phyloP scores from a whole-genome alignment of 2,888 invertebrate genomes.

The Ectobius pallidus region DNA sequence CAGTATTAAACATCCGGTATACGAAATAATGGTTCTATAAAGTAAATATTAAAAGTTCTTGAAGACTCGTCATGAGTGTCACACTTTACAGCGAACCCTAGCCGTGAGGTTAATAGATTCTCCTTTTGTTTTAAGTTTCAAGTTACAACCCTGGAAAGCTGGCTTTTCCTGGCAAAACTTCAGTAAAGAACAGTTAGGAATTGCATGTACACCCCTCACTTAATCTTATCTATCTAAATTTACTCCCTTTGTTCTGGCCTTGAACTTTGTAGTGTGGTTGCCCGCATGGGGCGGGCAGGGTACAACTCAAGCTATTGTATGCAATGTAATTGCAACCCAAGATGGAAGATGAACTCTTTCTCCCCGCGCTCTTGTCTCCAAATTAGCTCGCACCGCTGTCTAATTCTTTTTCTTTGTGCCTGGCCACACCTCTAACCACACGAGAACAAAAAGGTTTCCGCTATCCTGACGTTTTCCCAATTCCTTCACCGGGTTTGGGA shows the following conservation, averaged over 20 bases:
- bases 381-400: background rate
- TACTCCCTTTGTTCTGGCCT: background rate
- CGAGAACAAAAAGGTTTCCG: background rate
- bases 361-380: background rate
- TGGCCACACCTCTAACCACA: too few species aligned
- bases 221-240: background rate
- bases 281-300: background rate
- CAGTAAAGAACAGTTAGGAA: too few species aligned
- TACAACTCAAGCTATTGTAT: background rate
- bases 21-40: too few species aligned
- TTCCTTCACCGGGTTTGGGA: constrained; percentile 14
- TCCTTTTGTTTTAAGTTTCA: too few species aligned
- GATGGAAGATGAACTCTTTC: background rate
- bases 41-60: too few species aligned
- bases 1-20: too few species aligned
- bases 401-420: background rate
- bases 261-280: background rate
- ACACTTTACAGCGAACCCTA: too few species aligned
- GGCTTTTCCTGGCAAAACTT: too few species aligned
- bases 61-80: too few species aligned
- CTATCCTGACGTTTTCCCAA: constrained; percentile 18
- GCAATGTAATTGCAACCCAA: background rate
- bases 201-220: background rate
- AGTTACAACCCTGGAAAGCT: too few species aligned
- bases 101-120: too few species aligned